Conservation (phyloP, 2,113 vertebrate species). For the Stegostoma tigrinum region DNA sequence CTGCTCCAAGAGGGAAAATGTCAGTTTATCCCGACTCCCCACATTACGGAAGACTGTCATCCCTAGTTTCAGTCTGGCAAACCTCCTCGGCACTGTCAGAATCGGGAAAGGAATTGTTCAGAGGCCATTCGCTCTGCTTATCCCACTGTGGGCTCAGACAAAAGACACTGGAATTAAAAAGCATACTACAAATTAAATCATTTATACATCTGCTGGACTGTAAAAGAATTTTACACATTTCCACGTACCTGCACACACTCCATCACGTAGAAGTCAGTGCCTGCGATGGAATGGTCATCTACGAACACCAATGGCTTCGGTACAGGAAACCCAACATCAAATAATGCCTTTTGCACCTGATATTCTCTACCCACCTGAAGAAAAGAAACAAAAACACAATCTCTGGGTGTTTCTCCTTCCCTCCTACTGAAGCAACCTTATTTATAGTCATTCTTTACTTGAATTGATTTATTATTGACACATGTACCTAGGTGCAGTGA, state of each 20-base stretch:
- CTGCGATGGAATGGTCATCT: slow-evolving; percentile 66
- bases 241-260: slow-evolving; percentile 70
- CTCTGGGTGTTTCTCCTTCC: neutral
- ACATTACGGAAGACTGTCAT: too few relatives aligned
- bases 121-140: too few relatives aligned
- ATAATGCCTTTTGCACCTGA: slow-evolving; percentile 73
- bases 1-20: too few relatives aligned
- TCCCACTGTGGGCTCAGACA: too few relatives aligned
- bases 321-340: slow-evolving; percentile 75
- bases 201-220: too few relatives aligned
- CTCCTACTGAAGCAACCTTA: neutral
- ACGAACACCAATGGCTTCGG: slow-evolving; percentile 77
- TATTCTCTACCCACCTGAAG: slow-evolving; percentile 80
- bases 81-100: too few relatives aligned
- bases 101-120: too few relatives aligned
- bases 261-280: slow-evolving; percentile 91
- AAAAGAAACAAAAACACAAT: slow-evolving; percentile 16
- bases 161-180: neutral
- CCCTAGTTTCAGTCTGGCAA: too few relatives aligned
- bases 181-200: neutral
- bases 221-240: neutral
- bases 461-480: too few relatives aligned
- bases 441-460: too few relatives aligned
- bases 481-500: too few relatives aligned
- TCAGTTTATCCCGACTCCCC: too few relatives aligned